Evolutionary conservation across 2,113 vertebrate genomes (phyloP), one percentile per base, ranked within the genome.

Genomic region (Dasypus novemcinctus): DNA sequence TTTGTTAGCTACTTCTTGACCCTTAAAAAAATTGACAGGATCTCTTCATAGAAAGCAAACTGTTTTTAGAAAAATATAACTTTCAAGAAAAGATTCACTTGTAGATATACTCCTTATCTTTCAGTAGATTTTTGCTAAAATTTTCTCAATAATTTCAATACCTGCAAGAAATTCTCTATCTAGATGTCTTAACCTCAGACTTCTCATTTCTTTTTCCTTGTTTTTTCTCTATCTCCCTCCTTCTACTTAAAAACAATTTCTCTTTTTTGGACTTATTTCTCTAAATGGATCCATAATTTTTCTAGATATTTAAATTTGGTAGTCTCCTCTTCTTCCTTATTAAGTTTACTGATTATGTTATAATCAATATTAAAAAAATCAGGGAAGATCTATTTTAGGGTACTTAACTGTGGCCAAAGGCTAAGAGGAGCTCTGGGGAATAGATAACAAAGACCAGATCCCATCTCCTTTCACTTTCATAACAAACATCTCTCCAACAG

Each of bases 321-420:
- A 83, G 11, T 83, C 8, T 69, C 33, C 6, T 91, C 31, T 41
- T 91, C 25, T 52, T 17, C 17, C 33, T 78, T 43, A 18, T 52
- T 80, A 92, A 80, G 66, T 91, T 96, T 87, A 54, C 43, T 66
- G 38, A 92, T 41, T 79, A 54, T 57, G 66, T 15, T 79, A 59
- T 6, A 86, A 75, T 15, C 90, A 49, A 61, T 17, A 49, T 68
- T 68, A 95, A 84, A n/a, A n/a, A 85, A 91, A 84, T n/a, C 64
- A 80, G 74, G 57, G 20, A 66, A 71, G 1, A 74, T 86, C 71
- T 79, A 69, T 74, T 89, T 82, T 76, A 76, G 18, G 21, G 7
- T 66, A 3, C 23, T 63, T 69, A 31, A 15, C 46, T 71, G 43
- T 75, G 49, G 52, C 36, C 31, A 21, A 33, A 57, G 36, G 33